phyloP scores from a whole-genome alignment of 2,113 vertebrate species.

The Cavia aperea region DNA sequence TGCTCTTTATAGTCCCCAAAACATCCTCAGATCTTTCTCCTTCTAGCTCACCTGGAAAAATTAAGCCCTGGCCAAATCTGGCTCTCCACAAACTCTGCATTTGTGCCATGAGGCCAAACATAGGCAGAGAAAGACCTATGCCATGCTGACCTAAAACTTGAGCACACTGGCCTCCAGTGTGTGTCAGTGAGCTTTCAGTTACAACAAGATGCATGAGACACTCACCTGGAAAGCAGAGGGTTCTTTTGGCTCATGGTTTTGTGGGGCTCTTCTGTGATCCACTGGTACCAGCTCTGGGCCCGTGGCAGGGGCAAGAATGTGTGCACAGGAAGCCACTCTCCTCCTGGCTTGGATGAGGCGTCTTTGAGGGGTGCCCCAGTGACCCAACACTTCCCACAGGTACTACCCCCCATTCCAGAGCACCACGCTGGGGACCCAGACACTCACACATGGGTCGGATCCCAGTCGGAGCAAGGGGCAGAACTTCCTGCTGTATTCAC shows the following conservation, averaged over 20 bases:
- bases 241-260: neutral
- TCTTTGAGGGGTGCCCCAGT: neutral
- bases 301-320: neutral
- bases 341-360: neutral
- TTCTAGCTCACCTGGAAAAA: neutral
- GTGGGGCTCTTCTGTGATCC: neutral
- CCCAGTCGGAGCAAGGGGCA: neutral
- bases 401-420: neutral
- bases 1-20: neutral
- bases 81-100: neutral
- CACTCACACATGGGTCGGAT: neutral
- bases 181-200: neutral
- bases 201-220: neutral
- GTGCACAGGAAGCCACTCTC: neutral
- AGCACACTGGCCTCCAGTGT: neutral
- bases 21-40: neutral
- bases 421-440: neutral
- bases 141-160: neutral
- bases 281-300: neutral
- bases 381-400: neutral
- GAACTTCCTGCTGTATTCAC: neutral
- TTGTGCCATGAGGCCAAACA: neutral
- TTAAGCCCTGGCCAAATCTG: neutral
- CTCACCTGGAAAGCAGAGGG: neutral
- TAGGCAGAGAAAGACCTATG: neutral